Percentiles rank a stretch among this genome's conserved stretches.
Evolutionary conservation across 1,140 invertebrate genomes (phyloP).

Genomic region (Micrasema longulum): DNA sequence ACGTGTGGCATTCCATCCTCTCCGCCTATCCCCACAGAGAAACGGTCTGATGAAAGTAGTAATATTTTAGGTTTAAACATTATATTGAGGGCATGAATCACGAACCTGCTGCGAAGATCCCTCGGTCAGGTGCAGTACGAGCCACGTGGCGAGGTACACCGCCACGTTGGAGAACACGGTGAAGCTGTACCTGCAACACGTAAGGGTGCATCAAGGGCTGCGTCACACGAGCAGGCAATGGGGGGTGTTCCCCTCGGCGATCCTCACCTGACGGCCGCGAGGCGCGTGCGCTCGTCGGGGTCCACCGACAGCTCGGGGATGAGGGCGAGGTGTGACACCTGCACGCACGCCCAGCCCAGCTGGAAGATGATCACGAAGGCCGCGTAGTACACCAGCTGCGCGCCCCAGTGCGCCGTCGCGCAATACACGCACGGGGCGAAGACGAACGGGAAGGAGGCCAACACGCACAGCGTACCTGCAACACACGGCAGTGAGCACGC

Average conservation of each 20-base stretch:
- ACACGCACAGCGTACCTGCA: slow-evolving; percentile 81
- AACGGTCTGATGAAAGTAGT: too few species aligned
- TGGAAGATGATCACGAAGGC: slow-evolving; percentile 95
- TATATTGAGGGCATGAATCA: too few species aligned
- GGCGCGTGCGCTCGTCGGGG: slow-evolving; percentile 83
- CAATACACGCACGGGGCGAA: slow-evolving; percentile 87
- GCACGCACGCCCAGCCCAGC: slow-evolving; percentile 95
- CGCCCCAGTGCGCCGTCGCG: slow-evolving; percentile 73
- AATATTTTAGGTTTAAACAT: too few species aligned
- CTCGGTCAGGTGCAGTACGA: slow-evolving; percentile 66
- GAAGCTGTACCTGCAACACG: slow-evolving; percentile 70
- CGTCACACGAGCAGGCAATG: neutral
- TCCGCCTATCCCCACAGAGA: too few species aligned
- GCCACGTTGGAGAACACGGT: slow-evolving; percentile 78
- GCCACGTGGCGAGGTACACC: slow-evolving; percentile 71
- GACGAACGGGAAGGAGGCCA: slow-evolving; percentile 89
- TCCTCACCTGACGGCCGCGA: slow-evolving; percentile 85
- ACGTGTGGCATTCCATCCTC: too few species aligned
- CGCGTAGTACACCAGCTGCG: slow-evolving; percentile 88
- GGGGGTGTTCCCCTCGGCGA: neutral
- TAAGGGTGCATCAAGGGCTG: neutral
- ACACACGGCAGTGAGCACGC: slow-evolving; percentile 40
- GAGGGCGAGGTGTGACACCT: slow-evolving; percentile 93
- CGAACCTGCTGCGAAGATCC: slow-evolving; percentile 65
- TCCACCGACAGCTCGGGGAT: slow-evolving; percentile 80